phyloP scores from a whole-genome alignment of 2,113 vertebrate species.

The Gadus macrocephalus region DNA sequence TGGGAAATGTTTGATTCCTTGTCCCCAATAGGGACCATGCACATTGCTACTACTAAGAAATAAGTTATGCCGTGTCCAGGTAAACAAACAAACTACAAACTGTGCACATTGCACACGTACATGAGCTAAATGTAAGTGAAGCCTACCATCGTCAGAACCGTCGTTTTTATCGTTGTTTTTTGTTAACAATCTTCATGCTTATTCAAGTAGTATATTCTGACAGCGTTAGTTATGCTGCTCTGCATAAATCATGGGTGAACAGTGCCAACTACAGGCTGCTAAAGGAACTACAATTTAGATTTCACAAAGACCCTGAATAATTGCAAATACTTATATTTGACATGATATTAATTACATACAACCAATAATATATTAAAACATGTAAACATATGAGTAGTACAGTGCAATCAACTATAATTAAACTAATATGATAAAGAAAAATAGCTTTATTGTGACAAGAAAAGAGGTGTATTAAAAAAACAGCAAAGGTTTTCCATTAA shows the following conservation, averaged over 20 bases:
- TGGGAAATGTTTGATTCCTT: too few species aligned
- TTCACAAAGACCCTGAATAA: too few species aligned
- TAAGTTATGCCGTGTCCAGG: too few species aligned
- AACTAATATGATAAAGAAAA: conserved; percentile 22
- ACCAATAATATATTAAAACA: conserved; percentile 4
- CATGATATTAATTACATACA: neutral
- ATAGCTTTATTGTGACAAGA: conserved; percentile 1
- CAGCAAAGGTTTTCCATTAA: neutral
- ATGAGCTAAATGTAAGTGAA: neutral
- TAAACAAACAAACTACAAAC: conserved; percentile 8
- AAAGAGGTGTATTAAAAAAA: neutral
- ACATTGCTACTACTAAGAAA: too few species aligned
- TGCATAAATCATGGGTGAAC: conserved; percentile 23
- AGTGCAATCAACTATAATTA: neutral
- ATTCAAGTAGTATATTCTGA: too few species aligned
- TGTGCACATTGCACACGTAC: too few species aligned
- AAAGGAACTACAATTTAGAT: conserved; percentile 13
- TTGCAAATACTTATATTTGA: too few species aligned
- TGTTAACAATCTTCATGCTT: too few species aligned
- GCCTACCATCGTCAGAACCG: neutral
- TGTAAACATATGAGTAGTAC: conserved; percentile 1
- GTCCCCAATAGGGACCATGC: too few species aligned
- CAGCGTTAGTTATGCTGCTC: too few species aligned
- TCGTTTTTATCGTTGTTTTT: too few species aligned
- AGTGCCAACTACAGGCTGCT: conserved; percentile 41